Conservation (phyloP, 2,113 vertebrate genomes). For the Amphiprion percula region DNA sequence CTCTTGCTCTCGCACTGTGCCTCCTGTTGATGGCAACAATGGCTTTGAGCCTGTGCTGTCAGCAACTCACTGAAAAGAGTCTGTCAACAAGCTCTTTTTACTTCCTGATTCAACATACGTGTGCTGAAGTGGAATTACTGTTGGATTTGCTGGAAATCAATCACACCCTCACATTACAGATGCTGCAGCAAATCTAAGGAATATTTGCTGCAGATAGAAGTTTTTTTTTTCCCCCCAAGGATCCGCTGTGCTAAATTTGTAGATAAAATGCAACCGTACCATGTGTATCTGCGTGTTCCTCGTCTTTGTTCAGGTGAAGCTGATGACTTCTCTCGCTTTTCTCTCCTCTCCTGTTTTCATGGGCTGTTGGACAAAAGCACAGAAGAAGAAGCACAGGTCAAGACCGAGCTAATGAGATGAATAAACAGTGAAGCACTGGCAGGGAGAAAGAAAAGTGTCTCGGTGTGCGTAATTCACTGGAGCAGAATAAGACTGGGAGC, state of each 20-base stretch:
- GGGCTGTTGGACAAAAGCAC: conserved; percentile 76
- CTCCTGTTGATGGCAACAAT: conserved; percentile 71
- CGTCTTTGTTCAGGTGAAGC: conserved; percentile 75
- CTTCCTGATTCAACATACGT: conserved; percentile 49
- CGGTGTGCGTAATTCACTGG: conserved; percentile 33
- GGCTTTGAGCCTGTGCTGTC: conserved; percentile 65
- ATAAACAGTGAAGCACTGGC: conserved; percentile 46
- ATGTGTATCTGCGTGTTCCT: conserved; percentile 73
- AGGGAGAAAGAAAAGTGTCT: conserved; percentile 52
- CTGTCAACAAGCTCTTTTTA: conserved; percentile 66
- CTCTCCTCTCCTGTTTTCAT: conserved; percentile 79
- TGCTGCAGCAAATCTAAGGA: conserved; percentile 12
- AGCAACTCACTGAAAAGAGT: conserved; percentile 69
- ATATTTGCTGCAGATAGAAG: conserved; percentile 6
- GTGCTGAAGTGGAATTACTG: conserved; percentile 36
- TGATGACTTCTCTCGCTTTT: conserved; percentile 64
- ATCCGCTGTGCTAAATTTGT: not conserved
- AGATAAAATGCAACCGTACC: conserved; percentile 66
- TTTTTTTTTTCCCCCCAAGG: not conserved
- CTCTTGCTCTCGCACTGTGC: conserved; percentile 34
- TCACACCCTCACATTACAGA: conserved; percentile 17
- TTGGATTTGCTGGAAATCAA: conserved; percentile 38
- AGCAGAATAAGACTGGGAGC: conserved; percentile 40
- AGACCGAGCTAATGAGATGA: conserved; percentile 49
- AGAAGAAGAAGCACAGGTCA: conserved; percentile 67